Percentiles rank a stretch among this genome's conserved stretches.
These are phyloP conservation scores for Phyllopteryx taeniolatus DNA, from an alignment of 2,113 vertebrate species.

Conservation along the genomic window DNA sequence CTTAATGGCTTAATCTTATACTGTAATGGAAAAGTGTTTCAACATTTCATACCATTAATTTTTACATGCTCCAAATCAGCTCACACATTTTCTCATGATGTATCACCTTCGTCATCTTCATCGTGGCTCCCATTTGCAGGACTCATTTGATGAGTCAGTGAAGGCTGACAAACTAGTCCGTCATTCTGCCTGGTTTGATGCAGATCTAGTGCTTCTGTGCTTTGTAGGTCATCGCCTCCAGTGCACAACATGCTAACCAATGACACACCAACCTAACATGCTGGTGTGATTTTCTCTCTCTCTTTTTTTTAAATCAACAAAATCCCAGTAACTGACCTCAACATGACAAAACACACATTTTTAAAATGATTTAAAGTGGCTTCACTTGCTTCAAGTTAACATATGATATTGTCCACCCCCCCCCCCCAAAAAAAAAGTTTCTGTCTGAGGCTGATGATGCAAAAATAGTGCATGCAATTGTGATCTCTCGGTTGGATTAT, in stretches of 20 bases:
- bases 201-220: not conserved
- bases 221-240: constrained; percentile 12
- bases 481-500: too few species aligned
- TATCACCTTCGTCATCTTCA: constrained; percentile 2
- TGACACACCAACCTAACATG: not conserved
- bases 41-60: not conserved
- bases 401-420: too few species aligned
- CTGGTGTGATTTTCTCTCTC: too few species aligned
- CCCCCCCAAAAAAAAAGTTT: too few species aligned
- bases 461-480: too few species aligned
- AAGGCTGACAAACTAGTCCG: not conserved
- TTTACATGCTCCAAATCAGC: not conserved
- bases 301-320: not conserved
- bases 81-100: not conserved
- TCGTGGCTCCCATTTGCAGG: not conserved
- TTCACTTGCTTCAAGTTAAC: not conserved
- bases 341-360: not conserved
- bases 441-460: too few species aligned
- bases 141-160: constrained; percentile 6
- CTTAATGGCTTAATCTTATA: not conserved
- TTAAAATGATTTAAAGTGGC: not conserved
- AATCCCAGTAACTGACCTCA: not conserved
- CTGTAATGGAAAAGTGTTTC: not conserved
- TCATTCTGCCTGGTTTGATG: not conserved
- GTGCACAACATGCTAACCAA: constrained; percentile 7